Conservation (phyloP, 2,113 vertebrate species). For the Nesogale talazaci region DNA sequence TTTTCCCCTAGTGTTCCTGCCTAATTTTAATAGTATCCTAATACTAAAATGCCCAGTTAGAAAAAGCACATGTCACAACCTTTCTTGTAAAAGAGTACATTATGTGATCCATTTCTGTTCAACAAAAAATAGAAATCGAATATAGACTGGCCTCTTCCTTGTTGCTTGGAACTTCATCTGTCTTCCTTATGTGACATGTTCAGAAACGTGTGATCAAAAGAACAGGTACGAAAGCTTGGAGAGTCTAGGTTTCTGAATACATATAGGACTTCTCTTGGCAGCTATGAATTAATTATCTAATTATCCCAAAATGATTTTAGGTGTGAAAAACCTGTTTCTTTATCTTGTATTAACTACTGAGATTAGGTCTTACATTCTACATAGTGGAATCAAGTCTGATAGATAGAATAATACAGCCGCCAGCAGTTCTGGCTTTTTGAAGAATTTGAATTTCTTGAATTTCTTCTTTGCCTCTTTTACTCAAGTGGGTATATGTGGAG, state of each 20-base stretch:
- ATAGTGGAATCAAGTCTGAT: background rate
- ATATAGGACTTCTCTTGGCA: background rate
- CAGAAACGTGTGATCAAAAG: background rate
- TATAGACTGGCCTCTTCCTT: background rate
- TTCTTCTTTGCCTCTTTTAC: background rate
- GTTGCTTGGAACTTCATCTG: background rate
- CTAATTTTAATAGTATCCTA: background rate
- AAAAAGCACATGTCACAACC: background rate
- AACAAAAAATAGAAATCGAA: background rate
- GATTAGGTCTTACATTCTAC: background rate
- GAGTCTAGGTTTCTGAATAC: background rate
- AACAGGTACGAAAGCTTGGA: background rate
- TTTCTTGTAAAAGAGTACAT: background rate
- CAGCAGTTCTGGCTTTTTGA: background rate
- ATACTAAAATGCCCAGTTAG: background rate
- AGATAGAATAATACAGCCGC: background rate
- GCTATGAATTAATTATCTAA: background rate
- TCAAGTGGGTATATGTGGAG: background rate
- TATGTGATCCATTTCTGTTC: background rate
- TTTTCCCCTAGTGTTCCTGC: background rate
- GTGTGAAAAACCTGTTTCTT: background rate
- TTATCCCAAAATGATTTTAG: background rate
- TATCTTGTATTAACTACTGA: background rate
- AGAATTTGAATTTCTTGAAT: background rate
- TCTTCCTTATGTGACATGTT: background rate